Conservation (phyloP, 1,140 invertebrate genomes). For the Saccostrea echinata region DNA sequence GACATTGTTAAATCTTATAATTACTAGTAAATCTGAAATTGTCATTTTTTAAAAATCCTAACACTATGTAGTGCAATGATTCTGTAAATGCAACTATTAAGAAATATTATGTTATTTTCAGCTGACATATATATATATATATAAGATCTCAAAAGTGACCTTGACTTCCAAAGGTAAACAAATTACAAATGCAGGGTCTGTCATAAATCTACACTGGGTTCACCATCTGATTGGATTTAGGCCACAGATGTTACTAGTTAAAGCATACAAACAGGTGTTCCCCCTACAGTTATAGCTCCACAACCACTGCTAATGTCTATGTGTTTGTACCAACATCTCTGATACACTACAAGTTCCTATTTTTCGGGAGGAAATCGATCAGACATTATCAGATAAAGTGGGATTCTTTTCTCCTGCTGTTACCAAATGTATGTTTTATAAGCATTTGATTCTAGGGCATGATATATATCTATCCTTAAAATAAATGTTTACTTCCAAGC, state of each 20-base stretch:
- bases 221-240: neutral
- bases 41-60: too few relatives aligned
- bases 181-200: neutral
- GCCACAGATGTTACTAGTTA: neutral
- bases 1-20: too few relatives aligned
- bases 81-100: too few relatives aligned
- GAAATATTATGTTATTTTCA: too few relatives aligned
- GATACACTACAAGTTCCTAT: neutral
- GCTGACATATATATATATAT: too few relatives aligned
- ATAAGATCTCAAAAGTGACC: neutral
- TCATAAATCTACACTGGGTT: neutral
- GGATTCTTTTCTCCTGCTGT: conserved; percentile 27
- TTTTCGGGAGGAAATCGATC: conserved; percentile 29
- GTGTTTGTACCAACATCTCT: neutral
- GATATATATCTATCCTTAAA: conserved; percentile 8
- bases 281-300: neutral
- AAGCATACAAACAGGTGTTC: neutral
- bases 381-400: conserved; percentile 32
- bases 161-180: neutral
- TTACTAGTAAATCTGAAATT: too few relatives aligned
- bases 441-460: conserved; percentile 18
- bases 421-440: conserved; percentile 29
- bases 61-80: too few relatives aligned
- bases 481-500: conserved; percentile 12
- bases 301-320: neutral